phyloP scores from a whole-genome alignment of 2,113 vertebrate genomes.

The Capreolus pygargus region DNA sequence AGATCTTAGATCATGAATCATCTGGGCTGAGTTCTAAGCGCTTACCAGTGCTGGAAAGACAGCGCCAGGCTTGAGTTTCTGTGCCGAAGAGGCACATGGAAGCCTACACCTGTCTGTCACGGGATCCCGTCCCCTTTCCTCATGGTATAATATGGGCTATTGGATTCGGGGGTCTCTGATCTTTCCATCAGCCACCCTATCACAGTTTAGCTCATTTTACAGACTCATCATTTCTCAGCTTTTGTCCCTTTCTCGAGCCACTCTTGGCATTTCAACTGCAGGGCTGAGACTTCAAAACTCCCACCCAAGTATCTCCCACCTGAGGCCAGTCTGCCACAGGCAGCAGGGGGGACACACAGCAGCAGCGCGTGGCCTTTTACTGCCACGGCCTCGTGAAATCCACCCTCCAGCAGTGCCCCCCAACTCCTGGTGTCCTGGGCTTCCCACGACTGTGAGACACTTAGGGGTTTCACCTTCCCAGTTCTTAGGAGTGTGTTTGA shows the following conservation, averaged over 20 bases:
- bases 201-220: not conserved
- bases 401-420: not conserved
- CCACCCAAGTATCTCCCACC: not conserved
- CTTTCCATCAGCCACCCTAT: not conserved
- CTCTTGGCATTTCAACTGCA: not conserved
- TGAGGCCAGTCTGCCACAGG: not conserved
- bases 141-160: accelerated
- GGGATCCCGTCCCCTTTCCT: not conserved
- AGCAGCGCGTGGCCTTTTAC: not conserved
- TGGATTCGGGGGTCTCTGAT: not conserved
- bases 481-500: constrained; percentile 4
- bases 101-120: accelerated
- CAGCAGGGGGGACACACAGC: not conserved
- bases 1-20: not conserved
- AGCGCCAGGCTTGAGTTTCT: not conserved
- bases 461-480: not conserved
- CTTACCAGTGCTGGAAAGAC: not conserved
- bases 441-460: not conserved
- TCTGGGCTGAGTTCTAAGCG: not conserved
- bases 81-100: not conserved
- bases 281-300: not conserved
- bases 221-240: not conserved
- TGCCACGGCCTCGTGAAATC: not conserved
- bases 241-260: not conserved
- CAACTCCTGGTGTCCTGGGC: constrained; percentile 1